These are phyloP conservation scores for Zaprionus nigranus DNA, from an alignment of 1,140 invertebrate species.

Conservation along the genomic window DNA sequence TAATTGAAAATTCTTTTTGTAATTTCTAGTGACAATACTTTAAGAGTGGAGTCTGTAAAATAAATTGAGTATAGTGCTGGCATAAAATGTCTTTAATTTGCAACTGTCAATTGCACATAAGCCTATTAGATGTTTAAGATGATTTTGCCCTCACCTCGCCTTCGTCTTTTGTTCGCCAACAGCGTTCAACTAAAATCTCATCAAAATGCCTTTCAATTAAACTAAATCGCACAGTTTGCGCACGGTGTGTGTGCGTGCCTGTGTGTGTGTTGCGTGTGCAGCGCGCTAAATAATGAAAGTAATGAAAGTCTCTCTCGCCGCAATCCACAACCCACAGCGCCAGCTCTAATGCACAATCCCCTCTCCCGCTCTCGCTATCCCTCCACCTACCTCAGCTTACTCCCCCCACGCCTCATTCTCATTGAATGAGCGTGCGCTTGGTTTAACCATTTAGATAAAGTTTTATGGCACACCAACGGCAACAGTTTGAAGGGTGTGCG, in stretches of 20 bases:
- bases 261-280: conserved; percentile 43
- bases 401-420: conserved; percentile 15
- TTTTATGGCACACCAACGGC: conserved; percentile 74
- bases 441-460: conserved; percentile 79
- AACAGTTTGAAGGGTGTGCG: conserved; percentile 29
- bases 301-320: conserved; percentile 39
- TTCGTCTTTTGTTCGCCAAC: neutral
- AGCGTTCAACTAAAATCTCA: conserved; percentile 51
- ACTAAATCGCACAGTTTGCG: conserved; percentile 55
- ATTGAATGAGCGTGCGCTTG: conserved; percentile 56
- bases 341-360: neutral
- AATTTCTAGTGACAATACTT: too few species aligned
- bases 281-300: conserved; percentile 55
- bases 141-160: conserved; percentile 11
- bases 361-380: neutral
- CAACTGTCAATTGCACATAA: conserved; percentile 30
- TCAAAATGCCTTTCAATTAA: conserved; percentile 73
- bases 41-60: neutral
- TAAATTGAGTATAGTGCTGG: neutral
- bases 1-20: too few species aligned
- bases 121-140: conserved; percentile 30
- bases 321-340: neutral
- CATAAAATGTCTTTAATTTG: neutral
- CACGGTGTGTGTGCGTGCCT: neutral
- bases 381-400: neutral